phyloP scores from a whole-genome alignment of 2,888 invertebrate genomes.

The Eristalis arbustorum region DNA sequence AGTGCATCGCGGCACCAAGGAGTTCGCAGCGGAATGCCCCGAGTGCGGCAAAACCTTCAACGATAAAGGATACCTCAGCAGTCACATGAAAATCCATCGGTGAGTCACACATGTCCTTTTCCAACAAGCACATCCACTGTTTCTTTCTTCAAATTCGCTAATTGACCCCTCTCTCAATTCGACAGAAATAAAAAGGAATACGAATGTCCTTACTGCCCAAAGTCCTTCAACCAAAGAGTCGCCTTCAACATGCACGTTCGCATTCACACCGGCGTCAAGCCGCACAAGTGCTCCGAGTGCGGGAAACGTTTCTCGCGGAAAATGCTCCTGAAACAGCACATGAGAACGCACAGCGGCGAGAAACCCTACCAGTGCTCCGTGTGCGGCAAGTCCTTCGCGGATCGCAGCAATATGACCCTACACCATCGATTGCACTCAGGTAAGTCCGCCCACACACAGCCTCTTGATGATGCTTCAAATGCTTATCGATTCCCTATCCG shows the following conservation, averaged over 20 bases:
- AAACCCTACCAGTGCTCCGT: slow-evolving; percentile 90
- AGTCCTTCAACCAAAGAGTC: slow-evolving; percentile 92
- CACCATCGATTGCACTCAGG: slow-evolving; percentile 90
- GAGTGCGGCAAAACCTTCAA: slow-evolving; percentile 92
- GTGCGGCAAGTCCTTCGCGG: slow-evolving; percentile 91
- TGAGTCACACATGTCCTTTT: slow-evolving; percentile 70
- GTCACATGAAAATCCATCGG: slow-evolving; percentile 92
- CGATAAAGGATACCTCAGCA: slow-evolving; percentile 90
- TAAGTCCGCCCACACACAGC: slow-evolving; percentile 72
- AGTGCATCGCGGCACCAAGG: slow-evolving; percentile 90
- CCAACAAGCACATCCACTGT: too few species aligned
- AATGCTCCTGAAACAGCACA: slow-evolving; percentile 91
- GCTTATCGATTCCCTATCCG: too few species aligned
- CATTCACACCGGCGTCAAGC: slow-evolving; percentile 90
- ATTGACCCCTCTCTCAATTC: slow-evolving; percentile 68
- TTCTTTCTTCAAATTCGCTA: not conserved
- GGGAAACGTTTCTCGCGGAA: slow-evolving; percentile 91
- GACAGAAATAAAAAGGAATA: slow-evolving; percentile 88
- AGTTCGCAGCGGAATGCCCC: slow-evolving; percentile 86
- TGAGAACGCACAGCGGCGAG: slow-evolving; percentile 90
- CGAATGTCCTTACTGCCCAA: slow-evolving; percentile 89
- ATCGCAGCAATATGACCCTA: slow-evolving; percentile 91
- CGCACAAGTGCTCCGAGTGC: slow-evolving; percentile 88
- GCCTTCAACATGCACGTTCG: slow-evolving; percentile 93
- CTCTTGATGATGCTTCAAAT: not conserved